phyloP scores from a whole-genome alignment of 2,888 invertebrate species.

The Apotomis capreana region DNA sequence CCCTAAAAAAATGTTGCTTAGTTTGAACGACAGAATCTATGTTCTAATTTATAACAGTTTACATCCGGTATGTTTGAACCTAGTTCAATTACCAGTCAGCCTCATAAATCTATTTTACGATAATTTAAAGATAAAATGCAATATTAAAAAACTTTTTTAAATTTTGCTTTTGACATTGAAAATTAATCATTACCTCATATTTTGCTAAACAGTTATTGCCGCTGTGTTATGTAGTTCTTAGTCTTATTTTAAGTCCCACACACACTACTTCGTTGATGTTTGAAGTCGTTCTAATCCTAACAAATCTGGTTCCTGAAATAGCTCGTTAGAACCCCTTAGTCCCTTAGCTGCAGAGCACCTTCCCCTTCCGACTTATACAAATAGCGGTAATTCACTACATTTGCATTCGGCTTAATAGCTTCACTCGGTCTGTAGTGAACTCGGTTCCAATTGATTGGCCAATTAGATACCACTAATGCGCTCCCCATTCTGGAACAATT shows the following conservation, averaged over 20 bases:
- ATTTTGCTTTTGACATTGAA: too few relatives aligned
- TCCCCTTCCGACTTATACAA: conserved; percentile 46
- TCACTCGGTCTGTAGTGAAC: conserved; percentile 58
- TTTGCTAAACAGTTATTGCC: not conserved
- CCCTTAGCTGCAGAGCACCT: conserved; percentile 4
- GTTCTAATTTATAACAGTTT: too few relatives aligned
- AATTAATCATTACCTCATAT: too few relatives aligned
- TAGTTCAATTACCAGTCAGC: too few relatives aligned
- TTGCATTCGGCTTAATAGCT: conserved; percentile 62
- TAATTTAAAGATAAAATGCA: too few relatives aligned
- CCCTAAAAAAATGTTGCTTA: too few relatives aligned
- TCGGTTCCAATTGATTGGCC: conserved; percentile 70
- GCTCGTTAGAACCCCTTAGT: conserved; percentile 14
- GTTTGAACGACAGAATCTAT: too few relatives aligned
- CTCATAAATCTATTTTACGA: too few relatives aligned
- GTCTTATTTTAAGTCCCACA: not conserved
- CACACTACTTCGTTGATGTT: not conserved
- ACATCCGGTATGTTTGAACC: too few relatives aligned
- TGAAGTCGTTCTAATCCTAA: conserved; percentile 1
- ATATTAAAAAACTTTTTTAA: too few relatives aligned
- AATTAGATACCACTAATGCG: conserved; percentile 67
- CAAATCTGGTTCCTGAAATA: conserved; percentile 22
- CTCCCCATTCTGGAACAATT: conserved; percentile 38
- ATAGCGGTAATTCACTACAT: conserved; percentile 56
- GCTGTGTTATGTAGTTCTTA: not conserved